Conservation (phyloP, 2,888 invertebrate species). For the Andrena praecox region DNA sequence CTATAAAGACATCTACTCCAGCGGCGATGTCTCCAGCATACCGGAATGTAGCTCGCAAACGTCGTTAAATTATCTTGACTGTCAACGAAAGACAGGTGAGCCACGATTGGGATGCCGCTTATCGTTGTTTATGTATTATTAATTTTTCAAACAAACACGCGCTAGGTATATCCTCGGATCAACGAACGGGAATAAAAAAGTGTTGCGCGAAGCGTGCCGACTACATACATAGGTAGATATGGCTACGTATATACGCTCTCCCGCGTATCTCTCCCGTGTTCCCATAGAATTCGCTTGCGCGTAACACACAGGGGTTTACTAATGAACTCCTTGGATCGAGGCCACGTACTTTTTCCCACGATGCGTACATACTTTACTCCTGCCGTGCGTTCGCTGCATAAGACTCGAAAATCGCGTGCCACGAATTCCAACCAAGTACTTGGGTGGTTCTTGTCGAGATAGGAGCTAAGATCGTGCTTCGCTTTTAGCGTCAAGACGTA, state of each 20-base stretch:
- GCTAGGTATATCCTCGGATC: too few species aligned
- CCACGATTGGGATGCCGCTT: too few species aligned
- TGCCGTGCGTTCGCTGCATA: too few species aligned
- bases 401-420: too few species aligned
- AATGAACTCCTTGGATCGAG: constrained; percentile 3
- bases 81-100: constrained; percentile 76
- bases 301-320: neutral
- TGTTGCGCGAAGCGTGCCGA: neutral
- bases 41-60: constrained; percentile 86
- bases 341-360: constrained; percentile 15
- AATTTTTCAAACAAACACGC: too few species aligned
- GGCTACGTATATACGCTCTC: neutral
- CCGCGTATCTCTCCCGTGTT: neutral
- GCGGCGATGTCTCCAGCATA: constrained; percentile 85
- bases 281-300: neutral
- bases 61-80: constrained; percentile 87
- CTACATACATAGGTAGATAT: neutral
- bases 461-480: too few species aligned
- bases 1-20: constrained; percentile 93
- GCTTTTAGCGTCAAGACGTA: too few species aligned
- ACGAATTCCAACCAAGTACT: too few species aligned
- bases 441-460: too few species aligned
- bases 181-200: neutral
- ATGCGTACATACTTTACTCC: neutral
- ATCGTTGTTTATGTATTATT: too few species aligned